Evolutionary conservation across 2,113 vertebrate genomes (phyloP).

Genomic region (Larimichthys polyactis): DNA sequence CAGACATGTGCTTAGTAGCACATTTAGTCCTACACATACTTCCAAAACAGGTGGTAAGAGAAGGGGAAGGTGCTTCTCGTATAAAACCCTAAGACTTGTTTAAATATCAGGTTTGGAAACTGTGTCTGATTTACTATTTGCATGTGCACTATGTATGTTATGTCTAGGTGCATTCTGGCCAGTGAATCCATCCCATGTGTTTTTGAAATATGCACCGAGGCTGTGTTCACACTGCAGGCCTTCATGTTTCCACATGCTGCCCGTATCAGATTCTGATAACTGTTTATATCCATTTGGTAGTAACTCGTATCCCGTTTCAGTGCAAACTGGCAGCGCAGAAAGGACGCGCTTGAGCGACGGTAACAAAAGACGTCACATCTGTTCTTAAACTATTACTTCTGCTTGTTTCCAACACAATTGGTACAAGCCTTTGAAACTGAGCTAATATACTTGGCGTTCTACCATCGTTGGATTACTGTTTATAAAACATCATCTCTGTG

Average conservation of each 20-base stretch:
- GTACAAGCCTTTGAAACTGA: background rate
- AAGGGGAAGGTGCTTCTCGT: background rate
- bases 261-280: conserved; percentile 41
- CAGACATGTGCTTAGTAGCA: conserved; percentile 35
- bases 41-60: conserved; percentile 30
- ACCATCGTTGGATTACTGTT: background rate
- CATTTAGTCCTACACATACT: conserved; percentile 34
- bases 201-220: conserved; percentile 17
- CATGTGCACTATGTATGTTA: conserved; percentile 39
- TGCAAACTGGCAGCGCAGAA: background rate
- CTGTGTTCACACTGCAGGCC: conserved; percentile 30
- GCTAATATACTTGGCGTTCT: background rate
- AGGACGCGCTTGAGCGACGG: conserved; percentile 1
- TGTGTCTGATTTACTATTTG: conserved; percentile 22
- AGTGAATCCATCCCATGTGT: conserved; percentile 32
- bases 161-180: conserved; percentile 24
- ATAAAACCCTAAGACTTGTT: conserved; percentile 1
- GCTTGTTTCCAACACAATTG: conserved; percentile 1
- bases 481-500: conserved; percentile 4
- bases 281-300: conserved; percentile 38
- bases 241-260: conserved; percentile 23
- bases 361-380: conserved; percentile 46
- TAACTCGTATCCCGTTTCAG: conserved; percentile 21
- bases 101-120: conserved; percentile 18
- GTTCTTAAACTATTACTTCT: conserved; percentile 2